phyloP scores from a whole-genome alignment of 2,888 invertebrate genomes.

The Nineta flava region DNA sequence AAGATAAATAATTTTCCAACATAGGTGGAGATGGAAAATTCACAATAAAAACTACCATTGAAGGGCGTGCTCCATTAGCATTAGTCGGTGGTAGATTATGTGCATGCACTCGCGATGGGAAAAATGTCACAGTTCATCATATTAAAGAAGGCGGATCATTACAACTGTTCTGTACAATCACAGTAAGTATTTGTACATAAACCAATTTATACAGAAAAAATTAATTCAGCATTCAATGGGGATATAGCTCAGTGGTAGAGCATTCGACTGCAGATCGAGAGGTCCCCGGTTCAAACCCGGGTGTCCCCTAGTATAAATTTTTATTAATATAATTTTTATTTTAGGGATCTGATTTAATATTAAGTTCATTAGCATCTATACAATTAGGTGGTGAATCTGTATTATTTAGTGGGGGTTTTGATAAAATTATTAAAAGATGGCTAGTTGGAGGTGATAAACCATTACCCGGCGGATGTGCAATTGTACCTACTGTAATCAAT shows the following conservation, averaged over 20 bases:
- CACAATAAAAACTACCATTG: slow-evolving; percentile 33
- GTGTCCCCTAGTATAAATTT: neutral
- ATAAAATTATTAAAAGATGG: slow-evolving; percentile 31
- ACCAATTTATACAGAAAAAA: slow-evolving; percentile 1
- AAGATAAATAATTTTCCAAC: slow-evolving; percentile 2
- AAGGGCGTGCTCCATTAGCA: slow-evolving; percentile 38
- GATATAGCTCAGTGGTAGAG: no score
- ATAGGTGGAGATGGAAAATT: slow-evolving; percentile 23
- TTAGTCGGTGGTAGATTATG: slow-evolving; percentile 30
- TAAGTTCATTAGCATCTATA: slow-evolving; percentile 25
- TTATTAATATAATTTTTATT: slow-evolving; percentile 11
- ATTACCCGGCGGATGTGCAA: slow-evolving; percentile 16
- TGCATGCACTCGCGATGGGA: slow-evolving; percentile 35
- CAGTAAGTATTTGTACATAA: slow-evolving; percentile 25
- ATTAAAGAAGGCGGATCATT: slow-evolving; percentile 30
- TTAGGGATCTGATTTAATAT: slow-evolving; percentile 31
- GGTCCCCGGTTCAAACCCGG: no score
- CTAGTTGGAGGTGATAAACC: slow-evolving; percentile 19
- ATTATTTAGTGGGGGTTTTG: slow-evolving; percentile 31
- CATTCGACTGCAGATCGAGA: no score
- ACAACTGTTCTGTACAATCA: slow-evolving; percentile 33
- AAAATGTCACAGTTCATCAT: slow-evolving; percentile 36
- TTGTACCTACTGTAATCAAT: slow-evolving; percentile 26
- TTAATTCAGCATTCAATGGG: no score
- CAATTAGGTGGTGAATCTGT: slow-evolving; percentile 19